These are phyloP conservation scores for Notamacropus eugenii DNA, from an alignment of 2,797 vertebrate genomes.

Conservation along the genomic window DNA sequence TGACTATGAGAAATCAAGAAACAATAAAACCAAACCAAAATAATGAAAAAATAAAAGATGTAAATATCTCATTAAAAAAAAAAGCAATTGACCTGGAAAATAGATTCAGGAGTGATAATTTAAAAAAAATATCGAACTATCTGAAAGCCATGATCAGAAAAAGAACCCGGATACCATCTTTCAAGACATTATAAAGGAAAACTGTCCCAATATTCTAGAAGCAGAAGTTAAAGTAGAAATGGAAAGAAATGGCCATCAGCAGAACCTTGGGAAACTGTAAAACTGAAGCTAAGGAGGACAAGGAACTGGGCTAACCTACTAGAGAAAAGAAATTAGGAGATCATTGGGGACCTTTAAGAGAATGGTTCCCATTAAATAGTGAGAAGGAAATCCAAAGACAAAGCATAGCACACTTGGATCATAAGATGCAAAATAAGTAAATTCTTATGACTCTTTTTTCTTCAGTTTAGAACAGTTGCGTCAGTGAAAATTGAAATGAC, in stretches of 20 bases:
- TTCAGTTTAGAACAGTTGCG: slow-evolving; percentile 14
- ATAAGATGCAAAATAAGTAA: not conserved
- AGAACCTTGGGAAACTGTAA: too few relatives aligned
- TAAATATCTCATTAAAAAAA: not conserved
- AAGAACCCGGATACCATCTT: not conserved
- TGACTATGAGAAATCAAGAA: not conserved
- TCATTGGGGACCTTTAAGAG: not conserved
- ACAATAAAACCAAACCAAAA: not conserved
- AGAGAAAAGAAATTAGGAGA: not conserved
- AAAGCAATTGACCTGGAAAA: not conserved
- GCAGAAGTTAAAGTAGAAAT: too few relatives aligned
- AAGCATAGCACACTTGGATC: not conserved
- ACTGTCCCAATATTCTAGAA: not conserved
- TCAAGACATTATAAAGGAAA: not conserved
- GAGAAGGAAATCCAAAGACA: not conserved
- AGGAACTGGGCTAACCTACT: not conserved
- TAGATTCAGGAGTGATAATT: not conserved
- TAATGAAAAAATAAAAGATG: not conserved
- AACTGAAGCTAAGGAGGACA: too few relatives aligned
- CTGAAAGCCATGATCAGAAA: not conserved
- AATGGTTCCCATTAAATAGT: not conserved
- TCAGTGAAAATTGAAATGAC: slow-evolving; percentile 15
- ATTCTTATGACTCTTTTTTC: not conserved
- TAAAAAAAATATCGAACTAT: not conserved
- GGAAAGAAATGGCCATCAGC: not conserved